phyloP scores from a whole-genome alignment of 2,113 vertebrate species.

The Epinephelus lanceolatus region DNA sequence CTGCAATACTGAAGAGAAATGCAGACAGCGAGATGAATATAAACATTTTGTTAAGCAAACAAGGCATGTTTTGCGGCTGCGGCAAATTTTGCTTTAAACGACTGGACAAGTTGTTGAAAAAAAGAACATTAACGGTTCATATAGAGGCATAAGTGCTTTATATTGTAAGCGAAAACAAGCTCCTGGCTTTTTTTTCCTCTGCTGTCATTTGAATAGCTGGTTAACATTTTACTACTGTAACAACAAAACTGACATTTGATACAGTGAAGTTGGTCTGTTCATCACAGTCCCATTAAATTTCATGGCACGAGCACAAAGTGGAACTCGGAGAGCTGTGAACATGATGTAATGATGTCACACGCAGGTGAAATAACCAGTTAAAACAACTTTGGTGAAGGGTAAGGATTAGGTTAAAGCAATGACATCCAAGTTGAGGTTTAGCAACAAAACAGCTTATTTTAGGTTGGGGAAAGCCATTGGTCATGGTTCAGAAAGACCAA shows the following conservation, averaged over 20 bases:
- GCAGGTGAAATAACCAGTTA: neutral
- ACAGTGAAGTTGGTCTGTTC: slow-evolving; percentile 38
- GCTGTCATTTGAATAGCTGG: slow-evolving; percentile 44
- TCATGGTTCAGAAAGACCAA: slow-evolving; percentile 45
- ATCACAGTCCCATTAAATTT: neutral
- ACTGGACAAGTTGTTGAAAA: slow-evolving; percentile 6
- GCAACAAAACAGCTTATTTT: slow-evolving; percentile 44
- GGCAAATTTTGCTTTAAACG: slow-evolving; percentile 14
- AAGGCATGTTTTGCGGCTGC: slow-evolving; percentile 31
- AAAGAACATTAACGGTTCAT: neutral
- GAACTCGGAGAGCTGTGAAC: slow-evolving; percentile 11
- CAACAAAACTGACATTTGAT: slow-evolving; percentile 45
- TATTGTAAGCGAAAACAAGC: neutral
- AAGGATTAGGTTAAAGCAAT: slow-evolving; percentile 39
- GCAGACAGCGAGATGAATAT: slow-evolving; percentile 27
- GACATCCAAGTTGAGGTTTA: slow-evolving; percentile 33
- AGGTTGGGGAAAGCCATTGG: slow-evolving; percentile 30
- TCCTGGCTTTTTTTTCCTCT: neutral
- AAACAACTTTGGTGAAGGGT: slow-evolving; percentile 22
- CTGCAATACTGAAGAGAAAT: slow-evolving; percentile 41
- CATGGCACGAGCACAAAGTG: neutral
- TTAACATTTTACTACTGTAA: slow-evolving; percentile 42
- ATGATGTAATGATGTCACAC: neutral
- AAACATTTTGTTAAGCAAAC: slow-evolving; percentile 42
- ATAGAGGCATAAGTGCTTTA: neutral